phyloP scores from a whole-genome alignment of 2,797 vertebrate species.

The Moxostoma hubbsi region DNA sequence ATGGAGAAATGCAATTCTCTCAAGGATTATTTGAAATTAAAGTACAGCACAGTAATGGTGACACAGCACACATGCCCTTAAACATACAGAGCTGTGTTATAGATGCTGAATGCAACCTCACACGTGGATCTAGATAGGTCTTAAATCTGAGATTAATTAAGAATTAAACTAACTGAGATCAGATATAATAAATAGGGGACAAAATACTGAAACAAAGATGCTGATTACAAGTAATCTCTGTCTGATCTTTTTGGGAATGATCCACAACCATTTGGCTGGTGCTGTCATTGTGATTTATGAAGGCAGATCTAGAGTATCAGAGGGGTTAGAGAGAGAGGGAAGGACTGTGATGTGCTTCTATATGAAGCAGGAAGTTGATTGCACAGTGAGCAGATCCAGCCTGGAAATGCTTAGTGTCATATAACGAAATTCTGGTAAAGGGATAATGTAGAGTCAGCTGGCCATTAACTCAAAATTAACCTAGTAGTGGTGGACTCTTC shows the following conservation, averaged over 20 bases:
- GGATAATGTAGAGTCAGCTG: too few relatives aligned
- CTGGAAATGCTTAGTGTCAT: background rate
- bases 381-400: background rate
- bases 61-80: too few relatives aligned
- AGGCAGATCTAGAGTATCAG: background rate
- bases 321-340: background rate
- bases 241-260: background rate
- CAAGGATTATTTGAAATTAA: too few relatives aligned
- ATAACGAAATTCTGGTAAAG: background rate
- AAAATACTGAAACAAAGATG: background rate
- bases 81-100: too few relatives aligned
- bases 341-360: background rate
- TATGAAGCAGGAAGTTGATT: slow-evolving; percentile 3
- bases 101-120: too few relatives aligned
- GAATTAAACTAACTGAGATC: too few relatives aligned
- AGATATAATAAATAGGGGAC: too few relatives aligned
- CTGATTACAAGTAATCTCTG: background rate
- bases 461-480: too few relatives aligned
- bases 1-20: too few relatives aligned
- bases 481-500: too few relatives aligned
- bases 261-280: slow-evolving; percentile 9
- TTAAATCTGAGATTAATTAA: too few relatives aligned
- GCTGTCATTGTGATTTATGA: slow-evolving; percentile 19
- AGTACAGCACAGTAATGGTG: background rate
- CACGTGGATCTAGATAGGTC: too few relatives aligned